Evolutionary conservation across 2,797 vertebrate species (phyloP).

Genomic region (Philypnodon macrostomus): DNA sequence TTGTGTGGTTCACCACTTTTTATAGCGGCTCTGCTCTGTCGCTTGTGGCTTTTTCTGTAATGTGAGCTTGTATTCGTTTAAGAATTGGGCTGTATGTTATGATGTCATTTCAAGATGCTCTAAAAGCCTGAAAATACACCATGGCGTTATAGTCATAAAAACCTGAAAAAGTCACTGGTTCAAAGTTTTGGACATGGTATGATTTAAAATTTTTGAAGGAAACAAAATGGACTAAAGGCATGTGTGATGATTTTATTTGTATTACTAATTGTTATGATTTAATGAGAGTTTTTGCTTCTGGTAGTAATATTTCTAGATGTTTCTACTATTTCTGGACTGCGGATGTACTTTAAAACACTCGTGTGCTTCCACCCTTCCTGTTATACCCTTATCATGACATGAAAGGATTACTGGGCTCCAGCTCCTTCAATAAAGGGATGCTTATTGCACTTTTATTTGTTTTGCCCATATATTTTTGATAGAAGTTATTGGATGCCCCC

Average conservation of each 20-base stretch:
- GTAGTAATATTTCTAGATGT: too few species aligned
- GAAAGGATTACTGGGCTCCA: constrained; percentile 15
- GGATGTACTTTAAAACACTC: constrained; percentile 38
- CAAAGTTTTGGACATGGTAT: too few species aligned
- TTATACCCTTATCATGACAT: constrained; percentile 38
- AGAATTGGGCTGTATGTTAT: neutral
- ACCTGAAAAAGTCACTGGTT: too few species aligned
- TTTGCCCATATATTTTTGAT: constrained; percentile 1
- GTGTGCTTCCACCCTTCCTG: constrained; percentile 48
- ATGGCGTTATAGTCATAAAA: too few species aligned
- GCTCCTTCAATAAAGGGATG: neutral
- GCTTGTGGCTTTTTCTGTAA: constrained; percentile 12
- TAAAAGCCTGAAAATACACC: too few species aligned
- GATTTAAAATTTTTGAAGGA: too few species aligned
- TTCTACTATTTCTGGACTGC: constrained; percentile 32
- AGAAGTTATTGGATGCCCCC: constrained; percentile 15
- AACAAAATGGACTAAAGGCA: too few species aligned
- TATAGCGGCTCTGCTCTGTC: constrained; percentile 2
- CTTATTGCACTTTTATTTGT: neutral
- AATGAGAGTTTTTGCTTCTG: too few species aligned
- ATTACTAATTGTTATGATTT: too few species aligned
- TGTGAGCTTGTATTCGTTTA: neutral
- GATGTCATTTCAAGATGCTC: constrained; percentile 5
- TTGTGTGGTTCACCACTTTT: constrained; percentile 29
- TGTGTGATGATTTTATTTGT: too few species aligned